These are phyloP conservation scores for Danaus melanippus DNA, from an alignment of 1,140 invertebrate genomes.

Conservation along the genomic window DNA sequence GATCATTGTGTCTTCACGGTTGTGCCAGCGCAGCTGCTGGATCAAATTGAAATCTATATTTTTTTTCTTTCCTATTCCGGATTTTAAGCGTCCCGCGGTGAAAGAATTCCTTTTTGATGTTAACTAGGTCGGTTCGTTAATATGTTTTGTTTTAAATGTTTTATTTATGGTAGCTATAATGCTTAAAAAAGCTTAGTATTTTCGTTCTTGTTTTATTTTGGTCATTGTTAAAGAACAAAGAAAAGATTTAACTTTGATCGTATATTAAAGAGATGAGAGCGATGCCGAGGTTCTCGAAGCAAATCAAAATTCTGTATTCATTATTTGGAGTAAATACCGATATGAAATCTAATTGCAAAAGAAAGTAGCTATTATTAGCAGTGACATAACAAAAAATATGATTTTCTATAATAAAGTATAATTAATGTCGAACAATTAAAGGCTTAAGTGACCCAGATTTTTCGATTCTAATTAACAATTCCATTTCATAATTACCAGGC, in stretches of 20 bases:
- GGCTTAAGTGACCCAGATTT: background rate
- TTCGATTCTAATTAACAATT: slow-evolving; percentile 4
- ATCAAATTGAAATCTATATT: slow-evolving; percentile 19
- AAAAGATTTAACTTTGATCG: slow-evolving; percentile 2
- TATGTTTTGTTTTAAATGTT: background rate
- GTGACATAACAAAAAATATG: too few relatives aligned
- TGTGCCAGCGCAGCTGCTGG: slow-evolving; percentile 31
- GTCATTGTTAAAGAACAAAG: too few relatives aligned
- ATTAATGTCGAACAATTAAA: too few relatives aligned
- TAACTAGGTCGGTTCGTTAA: slow-evolving; percentile 14
- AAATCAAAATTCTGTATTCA: too few relatives aligned
- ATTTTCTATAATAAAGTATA: too few relatives aligned
- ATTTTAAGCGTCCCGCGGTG: slow-evolving; percentile 21
- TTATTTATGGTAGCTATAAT: too few relatives aligned
- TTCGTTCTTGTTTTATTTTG: too few relatives aligned
- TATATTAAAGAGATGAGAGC: background rate
- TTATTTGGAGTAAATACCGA: too few relatives aligned
- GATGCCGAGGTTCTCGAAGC: too few relatives aligned
- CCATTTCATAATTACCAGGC: slow-evolving; percentile 7
- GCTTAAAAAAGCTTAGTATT: too few relatives aligned
- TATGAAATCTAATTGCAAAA: too few relatives aligned
- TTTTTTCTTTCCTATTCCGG: slow-evolving; percentile 19
- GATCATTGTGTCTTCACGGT: slow-evolving; percentile 30
- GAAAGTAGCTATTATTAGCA: too few relatives aligned
- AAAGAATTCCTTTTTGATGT: slow-evolving; percentile 28